A percentile compares a stretch with the other conserved stretches of the same genome.
phyloP scores from a whole-genome alignment of 2,888 invertebrate genomes.

The Noctua fimbriata region DNA sequence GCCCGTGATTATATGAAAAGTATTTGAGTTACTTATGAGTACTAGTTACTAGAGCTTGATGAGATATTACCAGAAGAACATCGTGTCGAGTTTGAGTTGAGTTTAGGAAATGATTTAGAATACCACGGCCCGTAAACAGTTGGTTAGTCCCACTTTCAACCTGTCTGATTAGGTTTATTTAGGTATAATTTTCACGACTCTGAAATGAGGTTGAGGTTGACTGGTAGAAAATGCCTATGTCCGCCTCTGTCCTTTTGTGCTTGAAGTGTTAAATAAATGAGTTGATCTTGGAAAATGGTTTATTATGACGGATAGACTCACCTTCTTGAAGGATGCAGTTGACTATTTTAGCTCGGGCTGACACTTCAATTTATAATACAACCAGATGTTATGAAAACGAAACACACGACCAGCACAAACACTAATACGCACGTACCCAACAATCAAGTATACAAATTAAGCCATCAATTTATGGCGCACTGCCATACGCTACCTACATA shows the following conservation, averaged over 20 bases:
- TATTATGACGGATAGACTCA: too few relatives aligned
- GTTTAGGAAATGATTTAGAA: not conserved
- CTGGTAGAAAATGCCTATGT: too few relatives aligned
- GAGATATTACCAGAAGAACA: not conserved
- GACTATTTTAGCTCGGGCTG: not conserved
- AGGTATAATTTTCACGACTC: too few relatives aligned
- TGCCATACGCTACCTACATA: slow-evolving; percentile 59
- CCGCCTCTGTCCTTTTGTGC: too few relatives aligned
- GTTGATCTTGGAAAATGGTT: too few relatives aligned
- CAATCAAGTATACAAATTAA: slow-evolving; percentile 56
- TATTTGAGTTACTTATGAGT: not conserved
- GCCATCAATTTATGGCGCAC: slow-evolving; percentile 59
- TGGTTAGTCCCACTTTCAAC: not conserved
- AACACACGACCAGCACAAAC: slow-evolving; percentile 3
- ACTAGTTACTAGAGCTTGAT: not conserved
- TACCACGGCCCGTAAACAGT: not conserved
- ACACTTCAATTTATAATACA: not conserved
- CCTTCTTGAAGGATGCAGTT: too few relatives aligned
- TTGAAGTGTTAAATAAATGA: too few relatives aligned
- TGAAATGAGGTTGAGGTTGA: too few relatives aligned
- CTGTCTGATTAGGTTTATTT: not conserved
- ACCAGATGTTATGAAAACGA: not conserved
- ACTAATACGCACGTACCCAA: not conserved
- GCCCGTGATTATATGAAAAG: not conserved
- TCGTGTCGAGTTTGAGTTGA: not conserved